Percentiles rank a stretch among this genome's conserved stretches.
phyloP scores from a whole-genome alignment of 2,113 vertebrate genomes.

The Cygnus atratus region DNA sequence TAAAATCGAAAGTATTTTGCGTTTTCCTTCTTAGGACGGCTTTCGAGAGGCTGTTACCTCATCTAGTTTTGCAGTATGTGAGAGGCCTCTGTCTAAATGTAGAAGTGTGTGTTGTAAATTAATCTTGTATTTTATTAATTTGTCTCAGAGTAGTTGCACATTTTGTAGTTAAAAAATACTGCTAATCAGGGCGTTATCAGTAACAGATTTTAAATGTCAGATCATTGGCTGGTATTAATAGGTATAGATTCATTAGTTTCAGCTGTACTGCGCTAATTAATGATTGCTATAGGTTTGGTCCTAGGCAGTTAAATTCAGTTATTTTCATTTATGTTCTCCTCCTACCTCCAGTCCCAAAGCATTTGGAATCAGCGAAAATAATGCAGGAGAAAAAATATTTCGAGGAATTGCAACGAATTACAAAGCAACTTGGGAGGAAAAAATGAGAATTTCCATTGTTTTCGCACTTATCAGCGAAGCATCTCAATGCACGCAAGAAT shows the following conservation, averaged over 20 bases:
- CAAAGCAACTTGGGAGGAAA: neutral
- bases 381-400: neutral
- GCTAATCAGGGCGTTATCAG: neutral
- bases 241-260: constrained; percentile 27
- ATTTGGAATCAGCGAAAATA: constrained; percentile 24
- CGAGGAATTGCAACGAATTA: neutral
- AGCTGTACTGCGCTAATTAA: constrained; percentile 19
- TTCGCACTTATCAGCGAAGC: neutral
- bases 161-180: constrained; percentile 44
- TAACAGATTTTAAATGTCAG: constrained; percentile 9
- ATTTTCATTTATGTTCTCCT: neutral
- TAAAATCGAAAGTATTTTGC: neutral
- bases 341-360: neutral
- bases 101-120: constrained; percentile 14
- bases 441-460: neutral
- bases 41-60: neutral
- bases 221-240: constrained; percentile 10
- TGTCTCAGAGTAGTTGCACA: neutral
- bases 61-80: neutral
- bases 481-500: neutral
- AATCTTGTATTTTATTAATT: constrained; percentile 18
- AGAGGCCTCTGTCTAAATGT: constrained; percentile 8
- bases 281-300: constrained; percentile 3
- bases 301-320: neutral
- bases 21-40: neutral